These are phyloP conservation scores for Microtus richardsoni DNA, from an alignment of 2,113 vertebrate genomes.

Conservation along the genomic window DNA sequence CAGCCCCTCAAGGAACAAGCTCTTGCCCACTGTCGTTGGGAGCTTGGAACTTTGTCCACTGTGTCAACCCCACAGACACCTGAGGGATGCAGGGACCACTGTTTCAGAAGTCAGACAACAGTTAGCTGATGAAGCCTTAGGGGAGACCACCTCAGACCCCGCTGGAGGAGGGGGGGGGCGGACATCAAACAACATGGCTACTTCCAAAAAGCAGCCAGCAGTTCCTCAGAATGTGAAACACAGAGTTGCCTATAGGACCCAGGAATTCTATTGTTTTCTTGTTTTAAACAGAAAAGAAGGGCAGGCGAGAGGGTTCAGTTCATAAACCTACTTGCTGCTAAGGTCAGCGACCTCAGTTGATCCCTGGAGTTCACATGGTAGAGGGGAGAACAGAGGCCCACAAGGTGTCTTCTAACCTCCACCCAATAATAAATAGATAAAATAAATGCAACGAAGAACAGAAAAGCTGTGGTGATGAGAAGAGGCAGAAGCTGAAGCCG, in stretches of 20 bases:
- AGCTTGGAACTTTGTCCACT: not conserved
- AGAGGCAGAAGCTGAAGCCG: too few species aligned
- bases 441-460: not conserved
- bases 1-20: not conserved
- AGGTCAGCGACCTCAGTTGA: not conserved
- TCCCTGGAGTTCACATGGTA: not conserved
- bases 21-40: not conserved
- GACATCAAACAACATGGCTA: not conserved
- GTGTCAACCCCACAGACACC: not conserved
- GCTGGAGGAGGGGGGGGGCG: too few species aligned
- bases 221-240: not conserved
- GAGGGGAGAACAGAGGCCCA: not conserved
- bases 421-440: not conserved
- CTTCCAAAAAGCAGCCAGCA: not conserved
- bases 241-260: not conserved
- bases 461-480: too few species aligned
- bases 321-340: not conserved
- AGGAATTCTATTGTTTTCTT: not conserved
- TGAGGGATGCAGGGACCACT: not conserved
- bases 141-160: rapidly evolving
- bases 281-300: not conserved
- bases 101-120: not conserved
- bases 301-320: not conserved
- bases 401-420: not conserved
- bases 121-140: not conserved